These are phyloP conservation scores for Coregonus sp. DNA, from an alignment of 2,797 vertebrate genomes.

Conservation along the genomic window DNA sequence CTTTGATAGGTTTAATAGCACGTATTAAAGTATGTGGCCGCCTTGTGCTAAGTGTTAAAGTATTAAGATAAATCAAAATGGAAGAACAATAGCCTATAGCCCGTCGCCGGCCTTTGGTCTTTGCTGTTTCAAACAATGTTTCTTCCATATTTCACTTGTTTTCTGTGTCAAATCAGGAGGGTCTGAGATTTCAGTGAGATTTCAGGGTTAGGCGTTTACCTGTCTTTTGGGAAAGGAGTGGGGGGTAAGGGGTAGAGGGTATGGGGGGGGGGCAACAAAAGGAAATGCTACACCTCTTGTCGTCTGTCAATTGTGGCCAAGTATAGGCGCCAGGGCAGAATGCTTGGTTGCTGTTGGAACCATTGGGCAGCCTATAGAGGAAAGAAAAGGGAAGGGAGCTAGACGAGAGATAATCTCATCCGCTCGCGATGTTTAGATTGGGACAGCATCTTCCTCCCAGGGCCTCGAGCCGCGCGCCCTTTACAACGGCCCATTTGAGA, in stretches of 20 bases:
- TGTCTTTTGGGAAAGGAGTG: neutral
- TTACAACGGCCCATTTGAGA: slow-evolving; percentile 40
- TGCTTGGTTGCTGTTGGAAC: slow-evolving; percentile 53
- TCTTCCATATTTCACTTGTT: neutral
- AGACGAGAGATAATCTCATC: slow-evolving; percentile 55
- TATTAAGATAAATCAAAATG: neutral
- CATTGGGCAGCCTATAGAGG: slow-evolving; percentile 27
- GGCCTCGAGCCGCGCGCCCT: slow-evolving; percentile 19
- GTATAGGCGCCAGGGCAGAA: slow-evolving; percentile 70
- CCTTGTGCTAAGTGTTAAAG: neutral
- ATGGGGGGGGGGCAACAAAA: slow-evolving; percentile 56
- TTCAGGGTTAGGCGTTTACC: neutral
- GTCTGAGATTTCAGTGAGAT: neutral
- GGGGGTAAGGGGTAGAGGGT: slow-evolving; percentile 21
- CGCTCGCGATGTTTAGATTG: slow-evolving; percentile 43
- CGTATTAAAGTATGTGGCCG: neutral
- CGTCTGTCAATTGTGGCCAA: slow-evolving; percentile 67
- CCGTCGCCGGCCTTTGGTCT: neutral
- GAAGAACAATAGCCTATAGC: neutral
- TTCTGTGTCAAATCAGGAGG: neutral
- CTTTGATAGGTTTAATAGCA: neutral
- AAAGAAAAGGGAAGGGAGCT: slow-evolving; percentile 41
- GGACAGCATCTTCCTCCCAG: slow-evolving; percentile 31
- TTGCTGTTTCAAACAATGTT: neutral
- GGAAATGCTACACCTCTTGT: slow-evolving; percentile 75